A percentile compares a stretch with the other conserved stretches of the same genome.
These are phyloP conservation scores for Ips typographus DNA, from an alignment of 1,140 invertebrate species.

Conservation along the genomic window DNA sequence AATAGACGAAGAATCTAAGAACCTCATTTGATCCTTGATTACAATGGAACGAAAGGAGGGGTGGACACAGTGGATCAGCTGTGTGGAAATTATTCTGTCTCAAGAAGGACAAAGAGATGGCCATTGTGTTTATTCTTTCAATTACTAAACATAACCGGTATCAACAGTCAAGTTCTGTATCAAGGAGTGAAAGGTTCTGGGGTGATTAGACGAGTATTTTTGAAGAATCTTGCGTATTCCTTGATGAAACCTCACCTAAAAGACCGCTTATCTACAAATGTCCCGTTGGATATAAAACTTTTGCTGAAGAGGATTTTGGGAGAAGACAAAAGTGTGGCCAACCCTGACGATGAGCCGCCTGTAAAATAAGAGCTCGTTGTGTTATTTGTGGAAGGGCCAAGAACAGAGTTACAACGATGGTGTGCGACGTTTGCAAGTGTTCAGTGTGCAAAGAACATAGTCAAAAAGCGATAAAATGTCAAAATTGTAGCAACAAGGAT, in stretches of 20 bases:
- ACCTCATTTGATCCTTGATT: slow-evolving; percentile 33
- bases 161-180: slow-evolving; percentile 12
- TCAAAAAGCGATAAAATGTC: not conserved
- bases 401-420: not conserved
- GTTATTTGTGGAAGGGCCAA: no score
- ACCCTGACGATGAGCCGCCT: no score
- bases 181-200: no score
- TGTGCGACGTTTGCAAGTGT: not conserved
- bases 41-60: slow-evolving; percentile 35
- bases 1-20: slow-evolving; percentile 13
- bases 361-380: no score
- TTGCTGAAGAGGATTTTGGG: no score
- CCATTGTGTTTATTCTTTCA: slow-evolving; percentile 35
- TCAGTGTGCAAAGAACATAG: slow-evolving; percentile 1
- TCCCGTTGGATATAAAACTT: no score
- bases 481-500: not conserved
- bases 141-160: slow-evolving; percentile 25
- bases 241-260: no score
- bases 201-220: no score
- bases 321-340: no score
- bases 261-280: no score
- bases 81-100: slow-evolving; percentile 22
- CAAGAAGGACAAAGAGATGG: slow-evolving; percentile 32
- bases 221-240: no score
- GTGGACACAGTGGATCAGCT: slow-evolving; percentile 35